These are phyloP conservation scores for Apomyelois bistriatella DNA, from an alignment of 2,888 invertebrate species.

Conservation along the genomic window DNA sequence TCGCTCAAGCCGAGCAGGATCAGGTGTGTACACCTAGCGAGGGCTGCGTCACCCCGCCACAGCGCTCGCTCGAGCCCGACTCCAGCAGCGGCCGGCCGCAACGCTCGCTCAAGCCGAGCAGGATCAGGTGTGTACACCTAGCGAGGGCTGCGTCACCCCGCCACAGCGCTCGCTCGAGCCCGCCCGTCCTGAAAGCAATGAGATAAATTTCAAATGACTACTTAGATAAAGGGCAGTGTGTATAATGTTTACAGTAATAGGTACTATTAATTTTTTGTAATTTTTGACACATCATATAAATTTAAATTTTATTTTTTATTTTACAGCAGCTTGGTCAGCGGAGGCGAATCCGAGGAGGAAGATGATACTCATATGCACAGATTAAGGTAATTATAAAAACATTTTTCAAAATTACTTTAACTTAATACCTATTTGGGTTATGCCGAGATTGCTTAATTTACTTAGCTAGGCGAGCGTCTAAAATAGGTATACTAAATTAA, in stretches of 20 bases:
- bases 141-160: conserved; percentile 91
- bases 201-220: too few species aligned
- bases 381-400: conserved; percentile 69
- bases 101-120: conserved; percentile 73
- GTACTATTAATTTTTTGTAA: too few species aligned
- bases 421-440: neutral
- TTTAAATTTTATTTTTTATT: conserved; percentile 17
- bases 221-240: too few species aligned
- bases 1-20: conserved; percentile 71
- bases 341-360: conserved; percentile 86
- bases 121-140: conserved; percentile 80
- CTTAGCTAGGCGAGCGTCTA: too few species aligned
- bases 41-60: too few species aligned
- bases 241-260: too few species aligned
- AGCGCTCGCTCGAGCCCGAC: conserved; percentile 88
- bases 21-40: too few species aligned
- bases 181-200: too few species aligned
- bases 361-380: conserved; percentile 84
- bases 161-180: conserved; percentile 87
- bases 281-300: conserved; percentile 41
- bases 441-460: neutral
- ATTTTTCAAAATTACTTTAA: neutral
- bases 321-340: conserved; percentile 82
- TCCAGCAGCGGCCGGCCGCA: conserved; percentile 37
- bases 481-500: too few species aligned